Conservation (phyloP, 2,113 vertebrate species). For the Pomatostomus ruficeps region DNA sequence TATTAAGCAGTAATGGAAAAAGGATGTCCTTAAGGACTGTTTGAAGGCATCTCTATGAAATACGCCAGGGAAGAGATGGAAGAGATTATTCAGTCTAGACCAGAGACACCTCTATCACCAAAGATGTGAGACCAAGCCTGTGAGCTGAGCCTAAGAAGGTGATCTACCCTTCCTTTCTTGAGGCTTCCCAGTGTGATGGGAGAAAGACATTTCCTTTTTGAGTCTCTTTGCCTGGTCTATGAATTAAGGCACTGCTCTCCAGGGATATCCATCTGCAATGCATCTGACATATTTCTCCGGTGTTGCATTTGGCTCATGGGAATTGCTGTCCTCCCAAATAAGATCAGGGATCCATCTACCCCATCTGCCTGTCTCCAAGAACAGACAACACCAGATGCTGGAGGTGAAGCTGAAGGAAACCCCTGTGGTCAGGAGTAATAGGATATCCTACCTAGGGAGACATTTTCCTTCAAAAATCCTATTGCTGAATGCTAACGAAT, state of each 20-base stretch:
- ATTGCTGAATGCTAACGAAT: constrained; percentile 4
- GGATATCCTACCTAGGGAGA: constrained; percentile 49
- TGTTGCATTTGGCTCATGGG: constrained; percentile 26
- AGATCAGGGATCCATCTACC: constrained; percentile 33
- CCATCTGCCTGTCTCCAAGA: constrained; percentile 1
- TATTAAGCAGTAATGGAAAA: neutral
- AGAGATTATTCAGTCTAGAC: neutral
- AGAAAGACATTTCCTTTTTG: constrained; percentile 41
- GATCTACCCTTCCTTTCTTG: neutral
- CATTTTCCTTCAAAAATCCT: constrained; percentile 36
- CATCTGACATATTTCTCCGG: constrained; percentile 42
- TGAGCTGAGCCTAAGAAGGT: neutral
- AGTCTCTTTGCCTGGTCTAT: constrained; percentile 30
- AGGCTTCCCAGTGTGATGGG: neutral
- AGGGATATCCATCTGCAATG: constrained; percentile 49
- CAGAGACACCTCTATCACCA: neutral
- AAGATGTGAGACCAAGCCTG: neutral
- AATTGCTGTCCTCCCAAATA: constrained; percentile 46
- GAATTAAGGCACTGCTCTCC: constrained; percentile 43
- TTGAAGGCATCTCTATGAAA: neutral
- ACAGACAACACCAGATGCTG: constrained; percentile 56
- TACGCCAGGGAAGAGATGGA: neutral
- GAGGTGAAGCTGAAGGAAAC: constrained; percentile 48
- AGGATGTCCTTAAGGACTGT: neutral
- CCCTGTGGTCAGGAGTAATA: constrained; percentile 47